Base-by-base conservation (phyloP, 1,140 invertebrate species). In the Ruditapes philippinarum region DNA sequence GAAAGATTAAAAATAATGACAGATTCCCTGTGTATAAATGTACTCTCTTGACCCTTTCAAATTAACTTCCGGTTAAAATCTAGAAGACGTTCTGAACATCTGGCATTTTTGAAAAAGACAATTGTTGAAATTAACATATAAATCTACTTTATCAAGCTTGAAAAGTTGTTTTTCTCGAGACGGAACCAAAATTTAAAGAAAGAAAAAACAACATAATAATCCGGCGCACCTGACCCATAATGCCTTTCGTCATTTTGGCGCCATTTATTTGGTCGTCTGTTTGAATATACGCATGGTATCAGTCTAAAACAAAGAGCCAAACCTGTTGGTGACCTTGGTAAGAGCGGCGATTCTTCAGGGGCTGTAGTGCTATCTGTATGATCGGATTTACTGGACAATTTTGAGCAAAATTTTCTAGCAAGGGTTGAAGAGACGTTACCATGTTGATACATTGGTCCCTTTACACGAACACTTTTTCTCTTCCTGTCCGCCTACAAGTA, bases 391-490 rank as follows among this genome's bases (percentile, higher is more conserved):
- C 84, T 78, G 12, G 80, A 68, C n/a, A 87, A 28, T 54, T 87
- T 87, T 33, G 84, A 87, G 54, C 84, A 87, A 38, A 87, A 87
- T 51, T 87, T 87, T n/a, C 84, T 74, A 22, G 84, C 84, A 22
- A 87, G 74, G 19, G 84, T 62, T 12, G 57, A 33, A 0, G 54
- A 65, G n/a, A 68, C 28, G 22, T 82, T 82, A 11, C 51, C 70
- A 38, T 57, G 57, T 25, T 40, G 84, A 45, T 62, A 42, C 31
- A 79, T 40, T 0, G 84, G 84, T 0, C 73, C 84, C 54, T 87
- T 87, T 17, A 87, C 57, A 45, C 74, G 74, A 19, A 87, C 60
- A 36, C 74, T 78, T 57, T 79, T 87, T 38, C 60, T 87, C 40
- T 76, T 87, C 33, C 28, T 62, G 54, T 87, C 84, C n/a, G 17